phyloP scores from a whole-genome alignment of 2,113 vertebrate genomes.

The Centropus bengalensis region DNA sequence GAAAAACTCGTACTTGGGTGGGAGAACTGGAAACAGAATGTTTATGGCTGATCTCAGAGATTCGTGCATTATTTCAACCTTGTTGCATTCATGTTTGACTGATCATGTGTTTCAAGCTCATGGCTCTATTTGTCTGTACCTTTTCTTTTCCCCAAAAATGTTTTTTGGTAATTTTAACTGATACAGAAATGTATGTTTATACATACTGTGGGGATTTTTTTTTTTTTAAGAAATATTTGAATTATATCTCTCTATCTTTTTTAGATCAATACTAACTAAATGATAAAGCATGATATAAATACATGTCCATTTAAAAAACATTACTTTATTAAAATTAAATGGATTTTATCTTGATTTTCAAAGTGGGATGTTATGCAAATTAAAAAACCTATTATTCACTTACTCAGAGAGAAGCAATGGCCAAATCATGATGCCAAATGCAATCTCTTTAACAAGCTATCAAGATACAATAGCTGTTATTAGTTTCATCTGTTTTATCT shows the following conservation, averaged over 20 bases:
- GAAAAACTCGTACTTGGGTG: background rate
- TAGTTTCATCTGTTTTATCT: background rate
- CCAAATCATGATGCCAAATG: background rate
- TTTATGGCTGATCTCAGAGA: accelerated
- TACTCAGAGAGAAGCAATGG: background rate
- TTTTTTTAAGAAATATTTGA: background rate
- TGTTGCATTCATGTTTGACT: background rate
- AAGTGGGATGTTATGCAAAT: background rate
- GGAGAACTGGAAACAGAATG: background rate
- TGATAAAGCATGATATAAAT: background rate
- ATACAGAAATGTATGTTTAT: background rate
- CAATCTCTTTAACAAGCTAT: background rate
- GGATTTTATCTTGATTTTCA: background rate
- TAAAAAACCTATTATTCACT: background rate
- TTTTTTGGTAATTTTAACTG: background rate
- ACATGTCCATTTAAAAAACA: background rate
- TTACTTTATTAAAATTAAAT: background rate
- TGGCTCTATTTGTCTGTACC: background rate
- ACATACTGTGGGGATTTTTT: no score
- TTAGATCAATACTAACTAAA: background rate
- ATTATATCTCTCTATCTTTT: background rate
- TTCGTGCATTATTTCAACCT: background rate
- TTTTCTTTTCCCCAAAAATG: background rate
- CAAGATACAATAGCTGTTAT: background rate
- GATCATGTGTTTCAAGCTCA: background rate